phyloP scores from a whole-genome alignment of 2,113 vertebrate species.

The Machaerirhynchus nigripectus region DNA sequence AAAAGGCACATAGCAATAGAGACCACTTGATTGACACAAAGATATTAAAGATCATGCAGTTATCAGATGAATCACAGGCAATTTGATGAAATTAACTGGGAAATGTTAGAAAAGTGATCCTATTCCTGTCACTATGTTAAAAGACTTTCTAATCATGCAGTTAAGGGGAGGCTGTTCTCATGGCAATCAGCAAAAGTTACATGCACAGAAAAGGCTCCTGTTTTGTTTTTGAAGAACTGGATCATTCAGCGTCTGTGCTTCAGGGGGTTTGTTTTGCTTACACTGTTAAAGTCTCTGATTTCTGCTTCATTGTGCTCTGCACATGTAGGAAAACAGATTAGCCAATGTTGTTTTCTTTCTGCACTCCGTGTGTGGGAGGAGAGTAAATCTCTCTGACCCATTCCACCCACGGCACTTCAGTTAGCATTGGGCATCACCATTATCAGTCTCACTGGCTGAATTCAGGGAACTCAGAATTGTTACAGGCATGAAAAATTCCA shows the following conservation, averaged over 20 bases:
- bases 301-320: not conserved
- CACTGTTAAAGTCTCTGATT: not conserved
- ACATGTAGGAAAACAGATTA: not conserved
- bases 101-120: not conserved
- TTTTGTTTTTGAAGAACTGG: not conserved
- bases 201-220: not conserved
- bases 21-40: not conserved
- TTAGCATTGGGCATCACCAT: not conserved
- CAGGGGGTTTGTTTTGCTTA: not conserved
- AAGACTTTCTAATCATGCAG: not conserved
- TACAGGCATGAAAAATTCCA: not conserved
- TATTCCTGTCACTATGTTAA: not conserved
- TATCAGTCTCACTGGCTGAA: not conserved
- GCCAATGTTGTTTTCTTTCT: conserved; percentile 6
- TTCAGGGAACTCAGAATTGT: not conserved
- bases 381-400: conserved; percentile 34
- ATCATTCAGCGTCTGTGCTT: not conserved
- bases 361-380: not conserved
- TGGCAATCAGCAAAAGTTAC: not conserved
- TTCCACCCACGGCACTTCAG: not conserved
- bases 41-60: not conserved
- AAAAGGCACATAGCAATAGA: not conserved
- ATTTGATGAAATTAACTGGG: not conserved
- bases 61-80: not conserved
- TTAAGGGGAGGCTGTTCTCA: not conserved